Base-by-base conservation (phyloP, 2,113 vertebrate species). In the Platysternon megacephalum region DNA sequence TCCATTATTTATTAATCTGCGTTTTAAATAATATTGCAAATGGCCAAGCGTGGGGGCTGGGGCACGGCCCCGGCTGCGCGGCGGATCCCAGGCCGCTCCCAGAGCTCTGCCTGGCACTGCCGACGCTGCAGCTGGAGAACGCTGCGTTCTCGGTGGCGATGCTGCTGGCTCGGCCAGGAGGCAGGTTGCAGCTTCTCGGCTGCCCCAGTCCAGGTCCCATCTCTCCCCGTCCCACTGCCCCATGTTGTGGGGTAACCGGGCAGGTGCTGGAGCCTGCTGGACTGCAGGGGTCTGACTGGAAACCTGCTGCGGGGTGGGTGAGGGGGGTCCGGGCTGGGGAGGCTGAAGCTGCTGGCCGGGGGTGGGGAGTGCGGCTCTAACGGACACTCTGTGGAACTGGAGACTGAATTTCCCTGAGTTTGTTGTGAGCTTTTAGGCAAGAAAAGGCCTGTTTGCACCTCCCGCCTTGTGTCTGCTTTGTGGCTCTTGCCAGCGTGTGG, bases 381-480 rank as follows among this genome's bases (percentile, higher is more conserved):
- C 91, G 46, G 79, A 89, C 65, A 79, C 52, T 85, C 84, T 86
- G 82, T n/a, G 79, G 79, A 82, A 5, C 8, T 58, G 35, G 90
- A 95, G 72, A 76, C 44, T 46, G n/a, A 84, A n/a, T 4, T 44
- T 87, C 79, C 49, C 29, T 5, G 93, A 96, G 86, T 87, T 96
- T 55, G 12, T 9, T 80, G 82, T 48, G 87, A 92, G 90, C 55
- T 91, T 82, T 3, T 51, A 87, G 96, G 93, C 94, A 95, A 95
- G 91, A 91, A 4, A 52, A 79, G 44, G 11, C 53, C 84, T 32
- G 74, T 95, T 95, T 89, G 94, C 51, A 44, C 8, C 29, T 5
- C 4, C 4, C 7, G 46, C 83, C 84, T 35, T 74, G 4, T 74
- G 61, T 79, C 91, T 93, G 85, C 5, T 95, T 86, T 93, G 81